Base-by-base conservation (phyloP, 1,140 invertebrate species). In the Ridgeia piscesae region DNA sequence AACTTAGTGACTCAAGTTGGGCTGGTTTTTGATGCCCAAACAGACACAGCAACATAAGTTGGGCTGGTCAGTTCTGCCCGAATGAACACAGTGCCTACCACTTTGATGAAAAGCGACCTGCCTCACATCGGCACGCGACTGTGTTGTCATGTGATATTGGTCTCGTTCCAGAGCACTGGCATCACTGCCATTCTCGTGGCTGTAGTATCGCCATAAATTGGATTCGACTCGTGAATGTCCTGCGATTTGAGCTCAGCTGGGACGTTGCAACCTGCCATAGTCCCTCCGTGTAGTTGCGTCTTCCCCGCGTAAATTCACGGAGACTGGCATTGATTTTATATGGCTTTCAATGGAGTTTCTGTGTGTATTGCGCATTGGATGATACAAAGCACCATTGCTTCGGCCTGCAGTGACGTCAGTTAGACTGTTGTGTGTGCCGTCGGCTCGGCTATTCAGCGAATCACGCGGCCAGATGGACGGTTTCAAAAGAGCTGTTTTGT, bases 311-410 rank as follows among this genome's bases (percentile, higher is more conserved):
- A 77, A 77, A 77, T 77, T 77, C 58, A 77, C 58, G 27, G 4
- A 77, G 27, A 77, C 4, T 9, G 2, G 58, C 58, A 77, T 77
- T 77, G 58, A 77, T 77, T 77, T 77, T 77, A 77, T 31, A 77
- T 77, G 58, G 58, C 58, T 77, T 77, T 77, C 58, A 77, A 77
- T 77, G 58, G 58, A 77, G 58, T 77, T 77, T 77, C 58, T 77
- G 58, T 77, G 58, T 77, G 58, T 14, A 77, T 77, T 27, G 58
- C 58, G 11, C 27, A 21, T 77, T 17, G 58, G 58, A 77, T 77
- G 58, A 77, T 21, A 77, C 58, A 77, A 77, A 77, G 58, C 58
- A 77, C 58, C 58, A 21, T 8, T 77, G 58, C 58, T 77, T 77
- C 17, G 27, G 27, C 58, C 58, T 77, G 58, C 58, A 21, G 27